Percentiles rank a stretch among this genome's conserved stretches.
phyloP scores from a whole-genome alignment of 2,797 vertebrate species.

The Ctenopoma kingsleyae region DNA sequence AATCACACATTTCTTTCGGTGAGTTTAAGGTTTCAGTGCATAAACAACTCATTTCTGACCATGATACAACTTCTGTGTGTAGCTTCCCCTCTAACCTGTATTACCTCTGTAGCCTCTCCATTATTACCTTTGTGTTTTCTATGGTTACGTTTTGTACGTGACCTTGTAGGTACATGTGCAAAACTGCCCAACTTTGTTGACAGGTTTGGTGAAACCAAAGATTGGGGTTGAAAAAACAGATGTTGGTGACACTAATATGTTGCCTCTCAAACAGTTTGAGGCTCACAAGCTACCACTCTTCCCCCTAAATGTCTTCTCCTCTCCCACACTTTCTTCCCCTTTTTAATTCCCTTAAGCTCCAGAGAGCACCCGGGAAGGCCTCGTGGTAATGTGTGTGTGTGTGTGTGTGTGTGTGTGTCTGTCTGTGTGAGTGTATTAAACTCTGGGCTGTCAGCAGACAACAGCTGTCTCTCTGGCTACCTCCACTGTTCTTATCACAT shows the following conservation, averaged over 20 bases:
- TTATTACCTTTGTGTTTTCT: not conserved
- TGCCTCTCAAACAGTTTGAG: conserved; percentile 19
- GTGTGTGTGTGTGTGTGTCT: conserved; percentile 37
- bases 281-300: conserved; percentile 35
- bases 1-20: not conserved
- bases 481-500: conserved; percentile 70
- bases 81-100: conserved; percentile 2
- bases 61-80: conserved; percentile 38
- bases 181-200: not conserved
- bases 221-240: not conserved
- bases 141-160: not conserved
- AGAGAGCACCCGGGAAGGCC: conserved; percentile 53
- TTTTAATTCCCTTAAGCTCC: conserved; percentile 64
- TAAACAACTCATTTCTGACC: conserved; percentile 31
- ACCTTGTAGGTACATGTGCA: not conserved
- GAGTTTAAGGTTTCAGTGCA: conserved; percentile 37
- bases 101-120: not conserved
- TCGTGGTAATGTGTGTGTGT: conserved; percentile 25
- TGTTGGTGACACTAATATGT: conserved; percentile 2
- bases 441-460: conserved; percentile 74
- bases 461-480: conserved; percentile 79
- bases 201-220: conserved; percentile 4
- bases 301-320: conserved; percentile 38
- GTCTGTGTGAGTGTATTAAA: conserved; percentile 45
- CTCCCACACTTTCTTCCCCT: conserved; percentile 10